Conservation (phyloP, 2,113 vertebrate species). For the human region GRCh38 chr1:33861501-33862000, state of each 20-base stretch:
- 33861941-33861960: background rate
- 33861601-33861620: background rate
- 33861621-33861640: background rate
- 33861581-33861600: background rate
- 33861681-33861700: conserved; percentile 56
- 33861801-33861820: background rate
- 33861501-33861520: background rate
- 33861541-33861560: background rate
- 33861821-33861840: background rate
- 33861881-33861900: background rate
- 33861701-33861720: background rate
- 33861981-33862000: background rate
- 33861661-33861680: conserved; percentile 58
- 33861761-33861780: background rate
- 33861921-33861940: background rate
- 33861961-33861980: background rate
- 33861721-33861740: background rate
- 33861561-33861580: background rate
- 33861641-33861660: background rate
- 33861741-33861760: background rate
- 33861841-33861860: background rate
- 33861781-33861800: background rate
- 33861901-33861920: background rate
- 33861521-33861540: background rate
- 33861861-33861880: background rate